Conservation (phyloP, 53 echinoderm and acorn worm genomes). For the Hippasteria phrygiana region DNA sequence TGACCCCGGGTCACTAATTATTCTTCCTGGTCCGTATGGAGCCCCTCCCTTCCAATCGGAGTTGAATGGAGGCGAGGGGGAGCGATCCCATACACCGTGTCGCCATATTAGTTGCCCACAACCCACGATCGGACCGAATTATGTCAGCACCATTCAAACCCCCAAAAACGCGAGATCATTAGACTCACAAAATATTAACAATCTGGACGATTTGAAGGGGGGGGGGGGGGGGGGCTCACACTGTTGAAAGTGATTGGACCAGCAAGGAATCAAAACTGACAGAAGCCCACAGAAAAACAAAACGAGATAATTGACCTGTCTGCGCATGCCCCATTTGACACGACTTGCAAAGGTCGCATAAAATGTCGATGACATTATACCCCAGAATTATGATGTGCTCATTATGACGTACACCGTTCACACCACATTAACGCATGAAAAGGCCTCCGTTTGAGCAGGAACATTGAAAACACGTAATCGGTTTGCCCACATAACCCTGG, state of each 20-base stretch:
- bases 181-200: background rate
- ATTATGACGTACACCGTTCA: background rate
- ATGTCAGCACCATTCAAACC: slow-evolving; percentile 24
- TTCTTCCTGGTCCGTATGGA: slow-evolving; percentile 61
- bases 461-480: background rate
- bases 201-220: background rate
- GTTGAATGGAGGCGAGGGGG: slow-evolving; percentile 36
- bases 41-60: slow-evolving; percentile 74
- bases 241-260: slow-evolving; percentile 23
- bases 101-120: slow-evolving; percentile 32
- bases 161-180: background rate
- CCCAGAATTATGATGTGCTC: background rate
- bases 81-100: slow-evolving; percentile 38
- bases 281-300: background rate
- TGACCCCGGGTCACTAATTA: slow-evolving; percentile 69
- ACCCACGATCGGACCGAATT: slow-evolving; percentile 46
- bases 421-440: no score
- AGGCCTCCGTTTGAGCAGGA: background rate
- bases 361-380: background rate
- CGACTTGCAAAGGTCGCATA: background rate
- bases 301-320: background rate
- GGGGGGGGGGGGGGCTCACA: background rate
- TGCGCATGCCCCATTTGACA: slow-evolving; percentile 10
- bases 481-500: no score
- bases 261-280: slow-evolving; percentile 9